A percentile compares a stretch with the other conserved stretches of the same genome.
Evolutionary conservation across 1,140 invertebrate genomes (phyloP).

Genomic region (Batillaria attramentaria): DNA sequence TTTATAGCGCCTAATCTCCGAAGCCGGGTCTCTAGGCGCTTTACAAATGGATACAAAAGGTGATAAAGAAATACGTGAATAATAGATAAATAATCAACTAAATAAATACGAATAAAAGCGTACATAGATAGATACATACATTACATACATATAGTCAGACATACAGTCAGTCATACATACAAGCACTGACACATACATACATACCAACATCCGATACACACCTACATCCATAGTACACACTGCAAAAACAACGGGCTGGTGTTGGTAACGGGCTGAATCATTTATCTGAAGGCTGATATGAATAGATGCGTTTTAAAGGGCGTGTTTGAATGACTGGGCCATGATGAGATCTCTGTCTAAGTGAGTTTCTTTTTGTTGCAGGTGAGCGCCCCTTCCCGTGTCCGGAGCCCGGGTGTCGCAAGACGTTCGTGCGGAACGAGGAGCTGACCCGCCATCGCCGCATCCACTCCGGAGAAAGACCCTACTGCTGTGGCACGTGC

Average conservation of each 20-base stretch:
- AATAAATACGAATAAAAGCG: too few relatives aligned
- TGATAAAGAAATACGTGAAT: too few relatives aligned
- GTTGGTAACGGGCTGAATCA: too few relatives aligned
- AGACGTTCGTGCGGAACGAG: constrained; percentile 72
- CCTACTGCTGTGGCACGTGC: constrained; percentile 79
- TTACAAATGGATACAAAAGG: too few relatives aligned
- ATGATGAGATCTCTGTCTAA: too few relatives aligned
- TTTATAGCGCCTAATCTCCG: too few relatives aligned
- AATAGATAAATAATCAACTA: too few relatives aligned
- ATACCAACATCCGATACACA: not conserved
- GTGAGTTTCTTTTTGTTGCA: constrained; percentile 21
- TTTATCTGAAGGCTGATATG: not conserved
- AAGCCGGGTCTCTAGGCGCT: too few relatives aligned
- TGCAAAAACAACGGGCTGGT: not conserved
- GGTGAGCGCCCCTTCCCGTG: constrained; percentile 41
- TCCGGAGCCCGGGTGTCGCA: constrained; percentile 75
- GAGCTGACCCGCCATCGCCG: constrained; percentile 47
- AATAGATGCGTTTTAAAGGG: not conserved
- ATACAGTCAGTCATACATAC: too few relatives aligned
- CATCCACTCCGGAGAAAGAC: constrained; percentile 53
- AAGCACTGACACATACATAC: not conserved
- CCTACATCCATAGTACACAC: not conserved
- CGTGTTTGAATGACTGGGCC: not conserved
- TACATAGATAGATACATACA: too few relatives aligned
- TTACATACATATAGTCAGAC: too few relatives aligned